Conservation (phyloP, 2,113 vertebrate species). For the Nothobranchius kuhntae region DNA sequence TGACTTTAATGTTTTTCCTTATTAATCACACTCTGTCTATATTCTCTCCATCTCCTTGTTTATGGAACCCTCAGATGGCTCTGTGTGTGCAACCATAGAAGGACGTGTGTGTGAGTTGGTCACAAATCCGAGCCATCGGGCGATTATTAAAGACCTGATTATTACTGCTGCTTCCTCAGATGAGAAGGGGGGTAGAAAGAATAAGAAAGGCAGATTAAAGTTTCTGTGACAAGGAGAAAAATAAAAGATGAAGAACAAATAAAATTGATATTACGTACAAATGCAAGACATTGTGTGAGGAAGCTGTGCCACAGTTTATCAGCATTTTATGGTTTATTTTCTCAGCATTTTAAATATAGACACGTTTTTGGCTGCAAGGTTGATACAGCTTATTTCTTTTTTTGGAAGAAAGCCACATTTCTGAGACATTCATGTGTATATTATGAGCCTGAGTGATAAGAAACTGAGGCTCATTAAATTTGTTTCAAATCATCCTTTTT, state of each 20-base stretch:
- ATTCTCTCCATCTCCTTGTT: neutral
- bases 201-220: constrained; percentile 1
- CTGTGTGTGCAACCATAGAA: neutral
- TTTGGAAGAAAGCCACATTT: constrained; percentile 14
- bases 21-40: neutral
- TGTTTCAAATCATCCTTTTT: constrained; percentile 19
- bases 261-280: neutral
- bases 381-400: neutral
- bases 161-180: constrained; percentile 1
- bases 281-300: neutral
- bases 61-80: neutral
- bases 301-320: constrained; percentile 8
- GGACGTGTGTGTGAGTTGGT: neutral
- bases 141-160: neutral
- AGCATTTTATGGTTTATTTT: constrained; percentile 8
- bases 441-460: constrained; percentile 4
- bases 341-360: neutral
- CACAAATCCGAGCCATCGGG: neutral
- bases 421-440: constrained; percentile 3
- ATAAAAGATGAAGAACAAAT: neutral
- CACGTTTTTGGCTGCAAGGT: neutral
- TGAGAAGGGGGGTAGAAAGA: neutral
- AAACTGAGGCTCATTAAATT: constrained; percentile 14
- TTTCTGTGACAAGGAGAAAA: neutral
- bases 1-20: neutral